These are phyloP conservation scores for Dendrocincla fuliginosa DNA, from an alignment of 2,797 vertebrate species.

Conservation along the genomic window DNA sequence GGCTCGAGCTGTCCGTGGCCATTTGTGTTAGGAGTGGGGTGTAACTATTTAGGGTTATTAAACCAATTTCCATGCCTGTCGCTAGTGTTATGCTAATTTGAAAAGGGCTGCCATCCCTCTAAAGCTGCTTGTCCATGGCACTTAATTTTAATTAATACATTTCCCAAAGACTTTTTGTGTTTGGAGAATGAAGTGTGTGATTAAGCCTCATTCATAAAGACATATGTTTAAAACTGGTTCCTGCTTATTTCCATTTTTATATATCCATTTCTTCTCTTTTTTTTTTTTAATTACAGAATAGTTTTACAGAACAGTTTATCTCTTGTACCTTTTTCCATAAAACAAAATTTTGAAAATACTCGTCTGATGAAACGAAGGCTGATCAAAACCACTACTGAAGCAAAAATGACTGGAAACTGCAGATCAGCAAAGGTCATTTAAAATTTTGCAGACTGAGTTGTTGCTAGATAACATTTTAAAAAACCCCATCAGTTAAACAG, in stretches of 20 bases:
- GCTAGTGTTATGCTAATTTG: slow-evolving; percentile 75
- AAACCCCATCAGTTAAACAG: neutral
- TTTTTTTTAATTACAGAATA: neutral
- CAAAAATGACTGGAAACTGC: slow-evolving; percentile 48
- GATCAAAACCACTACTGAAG: neutral
- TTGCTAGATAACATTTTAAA: neutral
- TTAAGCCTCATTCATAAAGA: slow-evolving; percentile 60
- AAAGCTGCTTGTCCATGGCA: slow-evolving; percentile 45
- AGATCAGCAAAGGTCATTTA: neutral
- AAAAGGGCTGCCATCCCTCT: slow-evolving; percentile 30
- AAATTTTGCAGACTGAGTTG: neutral
- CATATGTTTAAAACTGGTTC: slow-evolving; percentile 39
- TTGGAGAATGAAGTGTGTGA: slow-evolving; percentile 63
- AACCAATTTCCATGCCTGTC: slow-evolving; percentile 86
- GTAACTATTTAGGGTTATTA: slow-evolving; percentile 83
- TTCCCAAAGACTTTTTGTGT: slow-evolving; percentile 61
- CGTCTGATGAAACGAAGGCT: neutral
- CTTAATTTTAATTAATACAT: slow-evolving; percentile 71
- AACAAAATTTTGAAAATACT: neutral
- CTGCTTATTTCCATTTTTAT: slow-evolving; percentile 57
- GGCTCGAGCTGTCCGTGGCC: slow-evolving; percentile 80
- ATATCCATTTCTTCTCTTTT: neutral
- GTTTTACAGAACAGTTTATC: neutral
- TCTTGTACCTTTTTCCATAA: neutral
- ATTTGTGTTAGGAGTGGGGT: slow-evolving; percentile 79